phyloP scores from a whole-genome alignment of 37 sponge, comb jelly and placozoan species.

The Beroe ovata region DNA sequence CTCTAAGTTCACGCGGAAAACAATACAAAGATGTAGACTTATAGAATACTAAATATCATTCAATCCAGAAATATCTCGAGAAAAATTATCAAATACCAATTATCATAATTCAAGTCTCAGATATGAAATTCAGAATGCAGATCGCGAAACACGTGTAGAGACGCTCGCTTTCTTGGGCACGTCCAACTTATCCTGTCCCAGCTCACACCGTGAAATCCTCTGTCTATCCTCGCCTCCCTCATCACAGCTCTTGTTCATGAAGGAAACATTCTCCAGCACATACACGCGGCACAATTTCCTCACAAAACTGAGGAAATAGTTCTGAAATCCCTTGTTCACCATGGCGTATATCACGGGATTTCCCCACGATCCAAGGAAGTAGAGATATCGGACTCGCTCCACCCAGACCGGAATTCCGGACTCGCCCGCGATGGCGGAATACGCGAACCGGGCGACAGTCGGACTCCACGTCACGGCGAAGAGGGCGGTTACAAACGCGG shows the following conservation, averaged over 20 bases:
- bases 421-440: slow-evolving; percentile 8
- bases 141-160: too few species aligned
- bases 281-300: slow-evolving; percentile 5
- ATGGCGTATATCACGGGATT: slow-evolving; percentile 45
- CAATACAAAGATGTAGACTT: too few species aligned
- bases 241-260: not conserved
- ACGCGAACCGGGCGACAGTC: slow-evolving; percentile 23
- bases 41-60: too few species aligned
- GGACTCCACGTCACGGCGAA: slow-evolving; percentile 48
- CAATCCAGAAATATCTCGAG: too few species aligned
- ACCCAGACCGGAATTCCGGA: not conserved
- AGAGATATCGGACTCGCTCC: slow-evolving; percentile 35
- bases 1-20: too few species aligned
- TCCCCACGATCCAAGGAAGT: slow-evolving; percentile 59
- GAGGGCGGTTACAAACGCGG: slow-evolving; percentile 4
- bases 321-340: slow-evolving; percentile 48
- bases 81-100: too few species aligned
- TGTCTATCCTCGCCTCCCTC: too few species aligned
- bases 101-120: too few species aligned
- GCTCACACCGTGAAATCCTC: too few species aligned
- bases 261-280: not conserved
- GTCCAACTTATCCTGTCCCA: too few species aligned
- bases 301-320: slow-evolving; percentile 7
- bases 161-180: too few species aligned
- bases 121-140: too few species aligned